phyloP scores from a whole-genome alignment of 2,113 vertebrate genomes.

The Campylomormyrus numenius region DNA sequence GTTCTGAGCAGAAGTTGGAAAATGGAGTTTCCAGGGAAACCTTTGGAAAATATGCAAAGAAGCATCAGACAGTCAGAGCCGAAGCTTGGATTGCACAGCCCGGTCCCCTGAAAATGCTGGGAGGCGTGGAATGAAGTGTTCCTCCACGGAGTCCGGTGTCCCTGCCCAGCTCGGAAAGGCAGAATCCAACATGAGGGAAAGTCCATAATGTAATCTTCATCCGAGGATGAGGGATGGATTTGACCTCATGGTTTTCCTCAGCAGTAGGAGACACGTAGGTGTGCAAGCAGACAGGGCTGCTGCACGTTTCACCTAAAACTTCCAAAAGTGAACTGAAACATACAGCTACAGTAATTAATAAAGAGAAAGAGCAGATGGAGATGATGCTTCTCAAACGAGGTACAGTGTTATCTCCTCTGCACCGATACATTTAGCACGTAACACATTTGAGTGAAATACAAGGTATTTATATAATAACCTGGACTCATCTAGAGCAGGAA shows the following conservation, averaged over 20 bases:
- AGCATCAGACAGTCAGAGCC: not conserved
- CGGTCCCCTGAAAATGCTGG: not conserved
- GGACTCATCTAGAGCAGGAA: not conserved
- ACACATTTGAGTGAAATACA: not conserved
- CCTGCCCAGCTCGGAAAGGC: not conserved
- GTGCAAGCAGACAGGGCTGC: not conserved
- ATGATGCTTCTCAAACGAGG: not conserved
- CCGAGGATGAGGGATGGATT: not conserved
- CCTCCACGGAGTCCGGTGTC: not conserved
- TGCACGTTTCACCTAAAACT: not conserved
- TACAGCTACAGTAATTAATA: not conserved
- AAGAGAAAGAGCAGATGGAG: not conserved
- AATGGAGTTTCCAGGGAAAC: not conserved
- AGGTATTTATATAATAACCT: not conserved
- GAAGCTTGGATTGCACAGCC: not conserved
- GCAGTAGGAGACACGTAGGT: not conserved
- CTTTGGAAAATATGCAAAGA: not conserved
- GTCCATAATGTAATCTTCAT: not conserved
- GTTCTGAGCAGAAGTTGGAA: not conserved
- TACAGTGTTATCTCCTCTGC: not conserved
- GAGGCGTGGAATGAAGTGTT: not conserved
- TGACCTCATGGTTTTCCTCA: not conserved
- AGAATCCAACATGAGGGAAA: not conserved
- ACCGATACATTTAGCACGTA: not conserved
- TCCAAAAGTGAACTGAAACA: not conserved